phyloP scores from a whole-genome alignment of 2,113 vertebrate genomes.

The Xenopus laevis region DNA sequence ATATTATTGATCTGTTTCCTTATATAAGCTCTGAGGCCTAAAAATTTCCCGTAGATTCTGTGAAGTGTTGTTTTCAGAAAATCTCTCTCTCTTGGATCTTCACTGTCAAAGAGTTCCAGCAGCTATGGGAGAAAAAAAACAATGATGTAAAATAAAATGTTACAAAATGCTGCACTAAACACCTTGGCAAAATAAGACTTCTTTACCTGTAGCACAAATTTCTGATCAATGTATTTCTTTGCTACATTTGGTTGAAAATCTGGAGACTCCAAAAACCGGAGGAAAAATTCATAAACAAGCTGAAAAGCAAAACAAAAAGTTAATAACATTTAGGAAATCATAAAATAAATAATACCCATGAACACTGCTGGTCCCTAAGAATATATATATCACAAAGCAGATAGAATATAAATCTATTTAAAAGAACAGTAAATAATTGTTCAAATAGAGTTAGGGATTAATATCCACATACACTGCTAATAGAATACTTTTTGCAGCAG shows the following conservation, averaged over 20 bases:
- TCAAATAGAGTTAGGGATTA: too few relatives aligned
- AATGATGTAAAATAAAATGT: not conserved
- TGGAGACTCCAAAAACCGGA: conserved; percentile 95
- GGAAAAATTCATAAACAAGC: conserved; percentile 98
- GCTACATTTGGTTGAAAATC: conserved; percentile 98
- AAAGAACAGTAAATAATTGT: too few relatives aligned
- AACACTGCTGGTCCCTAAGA: too few relatives aligned
- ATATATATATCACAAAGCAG: too few relatives aligned
- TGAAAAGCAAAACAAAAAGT: conserved; percentile 58
- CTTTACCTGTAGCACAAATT: conserved; percentile 96
- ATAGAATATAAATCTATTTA: too few relatives aligned
- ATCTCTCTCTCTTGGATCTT: conserved; percentile 96
- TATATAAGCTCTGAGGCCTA: conserved; percentile 97
- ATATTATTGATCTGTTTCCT: conserved; percentile 99
- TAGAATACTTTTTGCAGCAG: too few relatives aligned
- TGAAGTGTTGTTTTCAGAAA: conserved; percentile 98
- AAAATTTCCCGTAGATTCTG: conserved; percentile 98
- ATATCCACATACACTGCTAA: too few relatives aligned
- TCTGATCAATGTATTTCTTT: conserved; percentile 99
- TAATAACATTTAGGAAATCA: too few relatives aligned
- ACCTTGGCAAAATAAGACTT: conserved; percentile 7
- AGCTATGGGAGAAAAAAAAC: conserved; percentile 69
- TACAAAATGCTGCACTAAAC: not conserved
- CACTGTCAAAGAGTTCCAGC: conserved; percentile 96
- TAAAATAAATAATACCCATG: too few relatives aligned